phyloP scores from a whole-genome alignment of 2,888 invertebrate species.

The Pammene aurita region DNA sequence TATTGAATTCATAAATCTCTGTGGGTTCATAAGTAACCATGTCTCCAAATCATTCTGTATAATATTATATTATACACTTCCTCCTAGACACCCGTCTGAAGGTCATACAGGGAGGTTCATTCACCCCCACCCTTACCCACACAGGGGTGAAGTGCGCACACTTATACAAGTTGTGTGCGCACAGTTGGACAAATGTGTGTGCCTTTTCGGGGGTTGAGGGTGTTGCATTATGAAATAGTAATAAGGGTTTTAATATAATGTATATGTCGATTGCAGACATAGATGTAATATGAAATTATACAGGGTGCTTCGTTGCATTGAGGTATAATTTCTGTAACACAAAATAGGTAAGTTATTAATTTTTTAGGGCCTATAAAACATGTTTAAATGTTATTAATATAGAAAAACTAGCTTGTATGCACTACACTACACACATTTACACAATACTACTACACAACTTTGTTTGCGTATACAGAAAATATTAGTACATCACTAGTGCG shows the following conservation, averaged over 20 bases:
- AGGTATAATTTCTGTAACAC: no score
- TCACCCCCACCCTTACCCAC: slow-evolving; percentile 60
- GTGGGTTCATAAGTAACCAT: no score
- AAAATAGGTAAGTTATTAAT: no score
- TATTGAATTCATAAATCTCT: no score
- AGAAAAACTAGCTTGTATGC: no score
- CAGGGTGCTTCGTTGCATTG: neutral
- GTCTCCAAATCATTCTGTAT: neutral
- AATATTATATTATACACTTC: slow-evolving; percentile 22
- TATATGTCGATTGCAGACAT: neutral
- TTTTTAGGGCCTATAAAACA: no score
- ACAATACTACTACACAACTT: no score
- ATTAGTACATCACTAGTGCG: no score
- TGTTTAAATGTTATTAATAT: no score
- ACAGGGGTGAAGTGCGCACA: slow-evolving; percentile 35
- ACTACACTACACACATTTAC: no score
- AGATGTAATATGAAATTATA: neutral
- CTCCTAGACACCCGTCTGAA: slow-evolving; percentile 65
- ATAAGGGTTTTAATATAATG: neutral
- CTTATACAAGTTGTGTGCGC: neutral
- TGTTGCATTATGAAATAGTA: slow-evolving; percentile 22
- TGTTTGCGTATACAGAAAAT: no score
- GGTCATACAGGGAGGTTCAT: slow-evolving; percentile 71
- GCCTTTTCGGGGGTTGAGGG: slow-evolving; percentile 1
- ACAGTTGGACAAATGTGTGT: neutral